Evolutionary conservation across 2,113 vertebrate genomes (phyloP).

Genomic region (Todiramphus chloris): DNA sequence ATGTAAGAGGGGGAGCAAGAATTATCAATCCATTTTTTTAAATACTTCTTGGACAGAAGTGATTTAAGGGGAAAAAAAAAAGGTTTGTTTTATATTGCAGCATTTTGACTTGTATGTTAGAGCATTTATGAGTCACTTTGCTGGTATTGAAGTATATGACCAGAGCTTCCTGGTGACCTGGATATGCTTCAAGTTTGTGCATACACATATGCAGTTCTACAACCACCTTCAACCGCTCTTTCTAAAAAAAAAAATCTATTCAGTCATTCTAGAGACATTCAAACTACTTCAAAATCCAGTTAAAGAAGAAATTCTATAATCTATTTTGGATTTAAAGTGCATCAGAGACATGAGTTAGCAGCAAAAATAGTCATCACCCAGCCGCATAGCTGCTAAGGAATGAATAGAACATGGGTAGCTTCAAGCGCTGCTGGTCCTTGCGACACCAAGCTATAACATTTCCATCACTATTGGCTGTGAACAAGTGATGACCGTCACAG

Average conservation of each 20-base stretch:
- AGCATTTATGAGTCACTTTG: background rate
- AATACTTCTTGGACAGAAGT: constrained; percentile 35
- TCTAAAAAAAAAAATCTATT: background rate
- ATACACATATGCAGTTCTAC: background rate
- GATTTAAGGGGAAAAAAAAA: constrained; percentile 45
- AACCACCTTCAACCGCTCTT: background rate
- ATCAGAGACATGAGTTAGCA: constrained; percentile 9
- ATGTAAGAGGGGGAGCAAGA: background rate
- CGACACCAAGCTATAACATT: constrained; percentile 97
- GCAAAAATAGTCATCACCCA: constrained; percentile 73
- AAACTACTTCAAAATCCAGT: constrained; percentile 12
- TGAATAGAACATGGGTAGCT: constrained; percentile 98
- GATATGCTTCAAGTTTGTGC: background rate
- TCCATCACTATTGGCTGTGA: constrained; percentile 95
- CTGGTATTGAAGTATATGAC: background rate
- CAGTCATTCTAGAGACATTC: constrained; percentile 16
- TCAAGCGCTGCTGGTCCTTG: constrained; percentile 95
- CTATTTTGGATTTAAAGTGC: constrained; percentile 42
- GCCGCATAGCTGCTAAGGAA: constrained; percentile 98
- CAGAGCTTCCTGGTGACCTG: constrained; percentile 16
- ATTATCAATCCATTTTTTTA: background rate
- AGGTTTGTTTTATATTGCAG: constrained; percentile 14
- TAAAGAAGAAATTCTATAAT: background rate
- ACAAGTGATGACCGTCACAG: constrained; percentile 97
- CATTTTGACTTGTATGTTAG: constrained; percentile 30